Percentiles rank a stretch among this genome's conserved stretches.
Conservation (phyloP, 2,888 invertebrate genomes). For the Sialis fuliginosa region DNA sequence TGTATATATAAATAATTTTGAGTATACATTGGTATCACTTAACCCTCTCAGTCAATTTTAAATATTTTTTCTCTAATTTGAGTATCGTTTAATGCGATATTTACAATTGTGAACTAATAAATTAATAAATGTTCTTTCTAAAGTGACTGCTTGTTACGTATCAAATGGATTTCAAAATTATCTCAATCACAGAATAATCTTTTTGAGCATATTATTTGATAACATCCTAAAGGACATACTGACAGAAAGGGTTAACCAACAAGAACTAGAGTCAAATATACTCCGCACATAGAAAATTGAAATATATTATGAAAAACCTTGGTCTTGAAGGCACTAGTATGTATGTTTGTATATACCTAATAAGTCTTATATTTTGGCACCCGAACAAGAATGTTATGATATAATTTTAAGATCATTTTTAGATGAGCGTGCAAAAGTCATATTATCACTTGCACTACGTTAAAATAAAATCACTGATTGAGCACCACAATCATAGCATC, state of each 20-base stretch:
- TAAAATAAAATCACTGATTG: conserved; percentile 8
- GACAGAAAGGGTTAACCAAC: too few relatives aligned
- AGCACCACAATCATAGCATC: conserved; percentile 6
- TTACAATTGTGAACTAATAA: too few relatives aligned
- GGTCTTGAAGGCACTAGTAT: conserved; percentile 3
- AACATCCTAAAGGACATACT: too few relatives aligned
- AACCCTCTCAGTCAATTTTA: neutral
- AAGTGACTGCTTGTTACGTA: too few relatives aligned
- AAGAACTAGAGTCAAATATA: neutral
- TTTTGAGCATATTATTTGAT: neutral
- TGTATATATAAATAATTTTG: neutral
- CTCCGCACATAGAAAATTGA: neutral
- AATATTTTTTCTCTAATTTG: too few relatives aligned
- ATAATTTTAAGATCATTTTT: neutral
- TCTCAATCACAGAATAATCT: neutral
- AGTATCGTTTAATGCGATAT: too few relatives aligned
- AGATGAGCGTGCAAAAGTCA: conserved; percentile 20
- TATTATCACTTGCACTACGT: conserved; percentile 23
- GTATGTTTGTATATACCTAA: conserved; percentile 3
- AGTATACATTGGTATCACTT: neutral
- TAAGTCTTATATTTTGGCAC: conserved; percentile 22
- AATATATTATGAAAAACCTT: conserved; percentile 1
- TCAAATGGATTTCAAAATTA: neutral
- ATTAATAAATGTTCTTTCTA: too few relatives aligned
- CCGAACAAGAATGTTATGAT: conserved; percentile 18